Percentiles rank a stretch among this genome's conserved stretches.
These are phyloP conservation scores for Trichacis sp. DNA, from an alignment of 2,888 invertebrate genomes.

Conservation along the genomic window DNA sequence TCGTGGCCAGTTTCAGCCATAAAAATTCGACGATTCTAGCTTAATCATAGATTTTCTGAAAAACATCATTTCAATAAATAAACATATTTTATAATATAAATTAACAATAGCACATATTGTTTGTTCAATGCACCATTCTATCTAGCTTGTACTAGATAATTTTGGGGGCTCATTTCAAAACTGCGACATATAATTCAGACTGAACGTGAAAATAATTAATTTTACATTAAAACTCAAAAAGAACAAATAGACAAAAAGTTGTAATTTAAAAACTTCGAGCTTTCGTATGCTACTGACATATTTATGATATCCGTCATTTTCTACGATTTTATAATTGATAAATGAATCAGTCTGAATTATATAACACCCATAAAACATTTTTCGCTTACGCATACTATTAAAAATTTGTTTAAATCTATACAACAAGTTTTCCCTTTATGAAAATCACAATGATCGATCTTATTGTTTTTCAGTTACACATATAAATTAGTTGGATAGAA, in stretches of 20 bases:
- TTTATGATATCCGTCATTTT: too few species aligned
- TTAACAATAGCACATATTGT: conserved; percentile 27
- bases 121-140: conserved; percentile 20
- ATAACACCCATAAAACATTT: neutral
- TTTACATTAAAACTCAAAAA: neutral
- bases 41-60: neutral
- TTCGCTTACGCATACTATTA: conserved; percentile 21
- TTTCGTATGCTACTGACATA: too few species aligned
- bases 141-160: conserved; percentile 37
- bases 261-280: too few species aligned
- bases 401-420: conserved; percentile 36
- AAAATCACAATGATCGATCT: conserved; percentile 41
- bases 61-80: neutral
- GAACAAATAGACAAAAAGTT: too few species aligned
- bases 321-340: too few species aligned
- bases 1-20: conserved; percentile 17
- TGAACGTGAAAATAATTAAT: conserved; percentile 30
- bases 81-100: conserved; percentile 27
- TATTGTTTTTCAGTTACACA: conserved; percentile 40
- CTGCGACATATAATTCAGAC: conserved; percentile 33
- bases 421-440: conserved; percentile 39
- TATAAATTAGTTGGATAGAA: conserved; percentile 33
- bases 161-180: conserved; percentile 32
- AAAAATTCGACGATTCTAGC: too few species aligned
- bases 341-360: neutral